Evolutionary conservation across 2,797 vertebrate species (phyloP).

Genomic region (Dermochelys coriacea): DNA sequence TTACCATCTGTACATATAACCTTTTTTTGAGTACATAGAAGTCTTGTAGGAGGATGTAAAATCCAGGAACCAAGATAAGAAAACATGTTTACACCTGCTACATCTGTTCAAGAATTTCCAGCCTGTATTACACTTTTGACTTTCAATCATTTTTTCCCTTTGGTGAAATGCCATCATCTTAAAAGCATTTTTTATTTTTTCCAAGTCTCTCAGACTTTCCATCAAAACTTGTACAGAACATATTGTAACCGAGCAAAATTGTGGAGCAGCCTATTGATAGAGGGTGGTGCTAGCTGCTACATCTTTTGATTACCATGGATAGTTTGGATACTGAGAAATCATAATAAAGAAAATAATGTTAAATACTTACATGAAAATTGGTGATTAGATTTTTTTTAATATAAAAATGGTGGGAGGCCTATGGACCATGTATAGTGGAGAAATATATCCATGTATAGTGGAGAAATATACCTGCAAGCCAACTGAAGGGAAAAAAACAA

Average conservation of each 20-base stretch:
- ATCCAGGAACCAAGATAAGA: constrained; percentile 76
- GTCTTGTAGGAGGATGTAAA: constrained; percentile 82
- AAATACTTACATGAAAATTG: background rate
- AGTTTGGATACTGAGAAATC: constrained; percentile 37
- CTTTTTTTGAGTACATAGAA: constrained; percentile 71
- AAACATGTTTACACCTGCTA: constrained; percentile 81
- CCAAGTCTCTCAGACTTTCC: constrained; percentile 57
- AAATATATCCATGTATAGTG: constrained; percentile 46
- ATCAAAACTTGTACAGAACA: constrained; percentile 47
- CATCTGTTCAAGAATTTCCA: constrained; percentile 78
- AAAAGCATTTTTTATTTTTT: constrained; percentile 58
- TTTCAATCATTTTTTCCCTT: constrained; percentile 28
- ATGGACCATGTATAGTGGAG: constrained; percentile 4
- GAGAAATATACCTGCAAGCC: constrained; percentile 51
- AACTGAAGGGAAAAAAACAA: background rate
- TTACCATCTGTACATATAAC: constrained; percentile 84
- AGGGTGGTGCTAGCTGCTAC: constrained; percentile 34
- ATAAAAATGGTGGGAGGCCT: background rate
- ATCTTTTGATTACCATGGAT: constrained; percentile 37
- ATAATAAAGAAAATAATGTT: constrained; percentile 41
- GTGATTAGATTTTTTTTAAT: constrained; percentile 26
- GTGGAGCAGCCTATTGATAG: constrained; percentile 18
- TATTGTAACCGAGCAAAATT: constrained; percentile 49
- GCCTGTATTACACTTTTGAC: constrained; percentile 61
- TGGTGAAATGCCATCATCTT: constrained; percentile 58